phyloP scores from a whole-genome alignment of 30 jellyfish, hydroid and myxozoan genomes.

The Cassiopea andromeda region DNA sequence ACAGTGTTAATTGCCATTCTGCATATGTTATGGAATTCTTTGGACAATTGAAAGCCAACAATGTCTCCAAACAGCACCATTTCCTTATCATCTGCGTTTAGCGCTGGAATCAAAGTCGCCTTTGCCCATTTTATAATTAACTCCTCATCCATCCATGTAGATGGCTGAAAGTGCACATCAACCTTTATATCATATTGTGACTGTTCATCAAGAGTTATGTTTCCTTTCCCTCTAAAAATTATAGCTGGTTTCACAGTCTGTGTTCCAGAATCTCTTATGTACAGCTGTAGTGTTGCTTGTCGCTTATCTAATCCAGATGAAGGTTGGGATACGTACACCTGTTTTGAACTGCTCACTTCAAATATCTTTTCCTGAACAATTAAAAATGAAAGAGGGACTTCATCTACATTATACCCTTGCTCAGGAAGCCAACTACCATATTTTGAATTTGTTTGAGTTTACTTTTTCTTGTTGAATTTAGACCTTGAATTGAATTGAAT shows the following conservation, averaged over 20 bases:
- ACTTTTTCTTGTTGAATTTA: slow-evolving; percentile 32
- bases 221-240: slow-evolving; percentile 1
- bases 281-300: neutral
- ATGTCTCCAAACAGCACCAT: neutral
- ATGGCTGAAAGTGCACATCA: neutral
- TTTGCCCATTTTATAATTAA: neutral
- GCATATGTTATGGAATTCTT: neutral
- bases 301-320: neutral
- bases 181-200: neutral
- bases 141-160: neutral
- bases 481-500: neutral
- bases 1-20: neutral
- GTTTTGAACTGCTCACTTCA: slow-evolving; percentile 13
- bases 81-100: neutral
- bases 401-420: slow-evolving; percentile 29
- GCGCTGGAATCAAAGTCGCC: neutral
- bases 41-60: neutral
- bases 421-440: slow-evolving; percentile 44
- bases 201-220: neutral
- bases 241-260: neutral
- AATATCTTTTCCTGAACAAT: slow-evolving; percentile 4
- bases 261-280: neutral
- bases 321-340: neutral
- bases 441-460: neutral
- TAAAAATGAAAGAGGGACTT: slow-evolving; percentile 47